These are phyloP conservation scores for Eulemur macaco DNA, from an alignment of 2,113 vertebrate genomes.

Conservation along the genomic window DNA sequence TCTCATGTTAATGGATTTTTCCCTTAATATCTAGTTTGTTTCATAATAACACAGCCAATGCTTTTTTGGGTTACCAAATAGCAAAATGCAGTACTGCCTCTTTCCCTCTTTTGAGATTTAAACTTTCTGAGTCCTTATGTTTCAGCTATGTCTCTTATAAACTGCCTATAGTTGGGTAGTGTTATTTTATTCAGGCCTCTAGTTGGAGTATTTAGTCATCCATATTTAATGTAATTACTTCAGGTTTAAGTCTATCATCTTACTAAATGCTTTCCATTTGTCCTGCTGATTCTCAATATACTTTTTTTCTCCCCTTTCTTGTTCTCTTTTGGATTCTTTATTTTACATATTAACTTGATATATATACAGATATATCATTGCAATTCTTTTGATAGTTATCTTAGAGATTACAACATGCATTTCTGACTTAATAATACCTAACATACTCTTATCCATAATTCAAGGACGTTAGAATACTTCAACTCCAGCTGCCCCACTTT, in stretches of 20 bases:
- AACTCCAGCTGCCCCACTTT: neutral
- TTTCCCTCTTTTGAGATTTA: neutral
- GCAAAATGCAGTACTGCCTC: neutral
- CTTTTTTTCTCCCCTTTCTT: neutral
- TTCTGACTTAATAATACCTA: neutral
- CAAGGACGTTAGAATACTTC: neutral
- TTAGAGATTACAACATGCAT: neutral
- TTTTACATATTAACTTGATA: neutral
- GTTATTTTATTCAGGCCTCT: neutral
- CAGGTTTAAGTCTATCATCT: neutral
- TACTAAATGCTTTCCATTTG: neutral
- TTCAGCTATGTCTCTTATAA: neutral
- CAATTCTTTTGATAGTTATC: neutral
- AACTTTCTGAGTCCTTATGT: neutral
- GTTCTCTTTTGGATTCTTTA: neutral
- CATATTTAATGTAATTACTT: neutral
- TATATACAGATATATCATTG: neutral
- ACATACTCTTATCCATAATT: neutral
- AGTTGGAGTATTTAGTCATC: neutral
- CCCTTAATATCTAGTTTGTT: neutral
- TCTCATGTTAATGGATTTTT: neutral
- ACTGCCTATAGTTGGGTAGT: neutral
- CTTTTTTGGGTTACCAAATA: neutral
- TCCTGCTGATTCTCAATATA: neutral
- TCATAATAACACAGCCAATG: neutral